Evolutionary conservation across 2,113 vertebrate genomes (phyloP), one percentile per base, ranked within the genome.

Genomic region (Python bivittatus): DNA sequence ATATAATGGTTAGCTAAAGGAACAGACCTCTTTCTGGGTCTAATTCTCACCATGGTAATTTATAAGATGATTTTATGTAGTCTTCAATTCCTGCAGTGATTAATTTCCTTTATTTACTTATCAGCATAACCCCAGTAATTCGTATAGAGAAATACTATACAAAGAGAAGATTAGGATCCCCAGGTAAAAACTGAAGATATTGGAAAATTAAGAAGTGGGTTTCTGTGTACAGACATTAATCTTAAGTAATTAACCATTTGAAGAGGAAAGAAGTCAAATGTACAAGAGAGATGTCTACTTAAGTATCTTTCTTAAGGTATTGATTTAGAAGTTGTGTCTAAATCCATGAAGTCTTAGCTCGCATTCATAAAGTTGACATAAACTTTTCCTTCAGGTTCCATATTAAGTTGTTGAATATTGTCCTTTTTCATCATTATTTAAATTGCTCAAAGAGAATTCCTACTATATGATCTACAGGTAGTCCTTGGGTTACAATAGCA

Each of bases 341-440:
- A 93, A 33, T 6, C 0, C 3, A 0, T 61, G 2, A n/a, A 64
- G 38, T 92, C 64, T 52, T 13, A 1, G 33, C 58, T 90, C 92
- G 33, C 44, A n/a, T 87, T 79, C 6, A 0, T 0, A 4, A 56
- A 3, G 23, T 88, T 64, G 12, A 89, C 25, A 0, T 29, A 44
- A 84, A 87, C 8, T 56, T 89, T 95, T 92, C 48, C n/a, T 83
- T 15, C 22, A 29, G 64, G 17, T 54, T 11, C 6, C 12, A 91
- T 60, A 83, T 89, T 42, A 1, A 15, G 84, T 86, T 89, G 54
- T 44, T 61, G 84, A 0, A 4, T 89, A 7, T 33, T 84, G 27
- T 12, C 86, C 38, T 52, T 0, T 0, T 53, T 11, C 58, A 0
- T 56, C 0, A 56, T 84, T 57, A 85, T 53, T 86, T 25, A 13